Evolutionary conservation across 2,113 vertebrate species (phyloP).

Genomic region (Phalacrocorax aristotelis): DNA sequence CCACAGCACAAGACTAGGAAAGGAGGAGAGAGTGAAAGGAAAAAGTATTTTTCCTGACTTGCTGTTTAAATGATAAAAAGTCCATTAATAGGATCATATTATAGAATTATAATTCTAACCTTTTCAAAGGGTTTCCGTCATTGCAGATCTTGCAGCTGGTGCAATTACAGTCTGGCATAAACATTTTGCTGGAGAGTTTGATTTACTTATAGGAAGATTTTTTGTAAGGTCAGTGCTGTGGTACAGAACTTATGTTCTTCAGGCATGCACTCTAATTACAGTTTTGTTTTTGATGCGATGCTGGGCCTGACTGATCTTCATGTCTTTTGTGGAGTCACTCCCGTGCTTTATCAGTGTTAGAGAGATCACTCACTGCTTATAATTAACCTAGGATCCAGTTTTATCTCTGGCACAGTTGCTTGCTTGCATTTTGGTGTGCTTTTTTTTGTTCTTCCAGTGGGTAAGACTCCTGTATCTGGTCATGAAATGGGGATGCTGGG

Average conservation of each 20-base stretch:
- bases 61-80: conserved; percentile 1
- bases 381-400: neutral
- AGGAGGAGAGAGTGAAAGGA: neutral
- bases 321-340: neutral
- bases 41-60: neutral
- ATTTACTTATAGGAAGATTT: conserved; percentile 19
- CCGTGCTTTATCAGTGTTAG: neutral
- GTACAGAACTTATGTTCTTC: neutral
- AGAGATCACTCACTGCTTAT: neutral
- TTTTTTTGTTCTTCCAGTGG: neutral
- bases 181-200: conserved; percentile 32
- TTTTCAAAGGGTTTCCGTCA: conserved; percentile 39
- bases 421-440: neutral
- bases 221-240: conserved; percentile 21
- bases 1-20: neutral
- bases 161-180: conserved; percentile 27
- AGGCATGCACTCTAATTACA: neutral
- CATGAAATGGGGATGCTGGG: neutral
- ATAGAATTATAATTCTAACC: conserved; percentile 38
- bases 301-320: neutral
- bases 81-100: conserved; percentile 11
- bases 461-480: neutral
- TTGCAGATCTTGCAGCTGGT: conserved; percentile 24
- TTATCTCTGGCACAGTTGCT: neutral
- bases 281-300: neutral